These are phyloP conservation scores for Grus americana DNA, from an alignment of 2,113 vertebrate species.

Conservation along the genomic window DNA sequence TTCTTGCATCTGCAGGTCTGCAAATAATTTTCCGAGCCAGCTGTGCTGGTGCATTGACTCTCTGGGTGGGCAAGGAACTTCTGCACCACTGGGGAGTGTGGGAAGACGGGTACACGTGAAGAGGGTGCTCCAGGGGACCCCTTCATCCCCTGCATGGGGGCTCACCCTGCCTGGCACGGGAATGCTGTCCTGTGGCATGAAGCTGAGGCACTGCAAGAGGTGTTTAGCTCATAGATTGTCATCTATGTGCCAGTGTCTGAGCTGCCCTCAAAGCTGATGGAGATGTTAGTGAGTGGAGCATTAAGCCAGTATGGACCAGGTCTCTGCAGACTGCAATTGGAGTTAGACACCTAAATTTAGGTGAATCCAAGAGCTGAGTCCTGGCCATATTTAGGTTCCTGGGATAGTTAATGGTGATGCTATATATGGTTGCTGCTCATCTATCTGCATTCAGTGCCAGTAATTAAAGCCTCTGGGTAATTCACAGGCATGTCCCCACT, in stretches of 20 bases:
- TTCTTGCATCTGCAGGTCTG: background rate
- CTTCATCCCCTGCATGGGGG: background rate
- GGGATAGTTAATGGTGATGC: background rate
- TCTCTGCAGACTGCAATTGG: background rate
- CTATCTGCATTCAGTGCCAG: background rate
- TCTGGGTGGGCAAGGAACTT: background rate
- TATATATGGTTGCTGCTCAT: background rate
- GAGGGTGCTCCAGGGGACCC: background rate
- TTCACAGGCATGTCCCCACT: background rate
- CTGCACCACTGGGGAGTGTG: fast-evolving
- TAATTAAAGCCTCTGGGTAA: background rate
- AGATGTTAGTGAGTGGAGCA: background rate
- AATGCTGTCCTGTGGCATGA: background rate
- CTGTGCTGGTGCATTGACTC: background rate
- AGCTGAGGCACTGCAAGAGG: fast-evolving
- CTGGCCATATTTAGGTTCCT: background rate
- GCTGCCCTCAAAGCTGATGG: background rate
- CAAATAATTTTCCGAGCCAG: background rate
- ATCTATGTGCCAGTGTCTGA: fast-evolving
- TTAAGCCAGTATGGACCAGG: background rate
- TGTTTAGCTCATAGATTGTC: background rate
- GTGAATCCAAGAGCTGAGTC: background rate
- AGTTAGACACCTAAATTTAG: background rate
- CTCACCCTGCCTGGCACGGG: background rate
- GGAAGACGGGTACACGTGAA: background rate